These are phyloP conservation scores for Sarcophaga peregrina DNA, from an alignment of 1,140 invertebrate genomes.

Conservation along the genomic window DNA sequence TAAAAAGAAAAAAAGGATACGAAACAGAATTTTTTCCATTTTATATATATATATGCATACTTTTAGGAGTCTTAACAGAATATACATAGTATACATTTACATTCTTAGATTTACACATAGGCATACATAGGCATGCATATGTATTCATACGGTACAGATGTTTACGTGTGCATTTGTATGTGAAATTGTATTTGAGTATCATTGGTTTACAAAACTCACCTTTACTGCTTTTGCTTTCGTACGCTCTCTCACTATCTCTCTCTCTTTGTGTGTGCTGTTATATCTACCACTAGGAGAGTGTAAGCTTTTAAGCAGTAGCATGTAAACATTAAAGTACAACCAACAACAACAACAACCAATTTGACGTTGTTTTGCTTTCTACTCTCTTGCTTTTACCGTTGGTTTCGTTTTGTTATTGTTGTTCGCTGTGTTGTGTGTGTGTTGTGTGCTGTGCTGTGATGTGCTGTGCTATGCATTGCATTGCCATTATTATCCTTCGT, in stretches of 20 bases:
- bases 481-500: not conserved
- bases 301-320: not conserved
- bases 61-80: not conserved
- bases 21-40: not conserved
- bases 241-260: too few species aligned
- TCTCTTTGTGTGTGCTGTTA: too few species aligned
- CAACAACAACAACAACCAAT: not conserved
- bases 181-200: not conserved
- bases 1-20: not conserved
- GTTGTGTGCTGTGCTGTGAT: not conserved
- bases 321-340: not conserved
- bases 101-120: not conserved
- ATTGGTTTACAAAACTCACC: not conserved
- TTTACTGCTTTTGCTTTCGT: not conserved
- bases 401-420: slow-evolving; percentile 8
- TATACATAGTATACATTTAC: slow-evolving; percentile 5
- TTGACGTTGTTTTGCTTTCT: not conserved
- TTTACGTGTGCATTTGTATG: not conserved
- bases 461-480: not conserved
- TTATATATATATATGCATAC: not conserved
- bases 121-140: not conserved
- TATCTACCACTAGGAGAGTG: too few species aligned
- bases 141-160: not conserved
- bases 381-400: not conserved
- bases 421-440: not conserved